Conservation (phyloP, 2,113 vertebrate genomes). For the Corythornis vintsioides region DNA sequence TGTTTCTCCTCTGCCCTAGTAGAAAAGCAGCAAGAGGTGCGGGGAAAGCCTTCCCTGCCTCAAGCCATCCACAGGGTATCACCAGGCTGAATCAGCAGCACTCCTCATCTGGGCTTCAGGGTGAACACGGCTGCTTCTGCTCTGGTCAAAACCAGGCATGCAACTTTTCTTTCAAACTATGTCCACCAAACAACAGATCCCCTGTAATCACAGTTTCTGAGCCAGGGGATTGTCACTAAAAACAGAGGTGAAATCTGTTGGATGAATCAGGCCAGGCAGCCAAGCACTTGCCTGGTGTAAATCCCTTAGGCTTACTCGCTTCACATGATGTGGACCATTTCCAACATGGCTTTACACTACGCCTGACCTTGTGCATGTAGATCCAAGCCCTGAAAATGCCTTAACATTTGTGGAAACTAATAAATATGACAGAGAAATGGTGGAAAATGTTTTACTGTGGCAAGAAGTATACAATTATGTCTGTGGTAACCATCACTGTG, state of each 20-base stretch:
- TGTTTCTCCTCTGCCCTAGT: background rate
- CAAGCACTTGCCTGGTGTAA: background rate
- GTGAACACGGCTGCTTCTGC: background rate
- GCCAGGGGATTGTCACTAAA: background rate
- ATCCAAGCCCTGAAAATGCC: background rate
- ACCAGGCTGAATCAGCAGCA: background rate
- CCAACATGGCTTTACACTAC: background rate
- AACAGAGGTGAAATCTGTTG: background rate
- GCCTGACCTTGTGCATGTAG: background rate
- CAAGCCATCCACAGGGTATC: background rate
- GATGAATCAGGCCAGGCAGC: background rate
- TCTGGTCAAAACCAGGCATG: background rate
- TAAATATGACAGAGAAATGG: background rate
- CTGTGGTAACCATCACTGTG: background rate
- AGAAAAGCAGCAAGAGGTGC: background rate
- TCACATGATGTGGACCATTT: background rate
- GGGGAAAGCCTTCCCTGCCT: background rate
- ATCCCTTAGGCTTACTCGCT: background rate
- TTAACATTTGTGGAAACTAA: background rate
- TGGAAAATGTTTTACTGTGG: background rate
- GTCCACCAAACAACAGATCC: background rate
- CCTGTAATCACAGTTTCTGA: background rate
- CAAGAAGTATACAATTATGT: background rate
- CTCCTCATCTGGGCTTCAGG: background rate
- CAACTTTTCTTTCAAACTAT: background rate